Conservation (phyloP, 2,888 invertebrate genomes). For the Dicranocentrus wangi region DNA sequence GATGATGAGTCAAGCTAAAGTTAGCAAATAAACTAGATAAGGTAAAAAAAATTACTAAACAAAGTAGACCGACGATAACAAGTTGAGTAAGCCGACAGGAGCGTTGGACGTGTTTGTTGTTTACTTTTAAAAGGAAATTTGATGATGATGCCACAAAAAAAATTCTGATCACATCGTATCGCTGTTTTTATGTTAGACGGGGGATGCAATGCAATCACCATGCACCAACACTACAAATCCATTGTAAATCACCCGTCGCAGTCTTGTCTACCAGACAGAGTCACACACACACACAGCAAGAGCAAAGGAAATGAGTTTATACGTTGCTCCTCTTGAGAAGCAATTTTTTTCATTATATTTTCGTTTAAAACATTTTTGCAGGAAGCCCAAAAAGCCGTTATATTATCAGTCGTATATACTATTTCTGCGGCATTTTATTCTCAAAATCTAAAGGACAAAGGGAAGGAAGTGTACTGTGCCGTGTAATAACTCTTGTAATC, state of each 20-base stretch:
- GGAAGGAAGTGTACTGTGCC: slow-evolving; percentile 17
- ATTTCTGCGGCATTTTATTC: not conserved
- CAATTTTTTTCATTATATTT: not conserved
- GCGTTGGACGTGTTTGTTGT: too few species aligned
- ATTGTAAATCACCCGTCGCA: too few species aligned
- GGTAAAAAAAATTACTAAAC: too few species aligned
- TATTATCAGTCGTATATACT: not conserved
- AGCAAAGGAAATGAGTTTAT: slow-evolving; percentile 2
- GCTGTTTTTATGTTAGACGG: too few species aligned
- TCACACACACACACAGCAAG: not conserved
- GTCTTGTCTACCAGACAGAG: not conserved
- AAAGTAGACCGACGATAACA: too few species aligned
- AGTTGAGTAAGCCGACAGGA: too few species aligned
- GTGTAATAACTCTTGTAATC: not conserved
- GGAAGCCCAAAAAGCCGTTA: not conserved
- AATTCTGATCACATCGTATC: too few species aligned
- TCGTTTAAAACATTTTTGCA: not conserved
- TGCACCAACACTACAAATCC: too few species aligned
- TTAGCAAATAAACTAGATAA: not conserved
- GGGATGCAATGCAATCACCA: too few species aligned
- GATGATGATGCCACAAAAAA: too few species aligned
- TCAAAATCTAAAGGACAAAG: not conserved
- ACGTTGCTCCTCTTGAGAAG: not conserved
- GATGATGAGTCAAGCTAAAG: not conserved
- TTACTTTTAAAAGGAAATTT: too few species aligned